A percentile compares a stretch with the other conserved stretches of the same genome.
phyloP scores from a whole-genome alignment of 2,113 vertebrate genomes.

The Diglossa brunneiventris region DNA sequence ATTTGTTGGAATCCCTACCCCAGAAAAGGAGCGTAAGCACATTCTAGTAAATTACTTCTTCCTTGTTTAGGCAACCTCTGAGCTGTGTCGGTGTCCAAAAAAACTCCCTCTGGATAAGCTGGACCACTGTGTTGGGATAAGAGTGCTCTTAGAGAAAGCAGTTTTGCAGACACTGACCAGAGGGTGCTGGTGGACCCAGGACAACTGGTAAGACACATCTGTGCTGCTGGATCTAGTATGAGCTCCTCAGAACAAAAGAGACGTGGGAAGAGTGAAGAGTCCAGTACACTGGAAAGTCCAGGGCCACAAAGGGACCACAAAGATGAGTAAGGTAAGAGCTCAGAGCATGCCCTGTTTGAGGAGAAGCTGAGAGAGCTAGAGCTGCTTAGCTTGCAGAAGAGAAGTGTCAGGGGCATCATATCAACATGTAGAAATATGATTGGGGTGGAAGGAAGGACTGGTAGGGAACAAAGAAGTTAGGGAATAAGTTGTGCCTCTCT shows the following conservation, averaged over 20 bases:
- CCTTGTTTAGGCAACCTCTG: neutral
- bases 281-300: neutral
- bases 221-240: neutral
- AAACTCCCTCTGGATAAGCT: neutral
- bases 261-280: accelerated
- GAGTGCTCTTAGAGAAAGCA: neutral
- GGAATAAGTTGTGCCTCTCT: neutral
- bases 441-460: accelerated
- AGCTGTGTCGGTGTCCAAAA: neutral
- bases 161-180: neutral
- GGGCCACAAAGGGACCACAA: neutral
- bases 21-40: neutral
- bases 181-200: neutral
- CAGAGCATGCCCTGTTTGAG: neutral
- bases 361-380: neutral
- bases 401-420: neutral
- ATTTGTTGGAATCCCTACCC: neutral
- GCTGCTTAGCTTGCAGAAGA: neutral
- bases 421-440: accelerated
- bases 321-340: neutral
- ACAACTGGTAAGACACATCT: neutral
- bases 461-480: neutral
- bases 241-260: neutral
- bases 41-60: neutral
- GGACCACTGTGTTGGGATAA: neutral